Evolutionary conservation across 2,113 vertebrate species (phyloP), one percentile per base, ranked within the genome.

Genomic region (Leptocoma aspasia): DNA sequence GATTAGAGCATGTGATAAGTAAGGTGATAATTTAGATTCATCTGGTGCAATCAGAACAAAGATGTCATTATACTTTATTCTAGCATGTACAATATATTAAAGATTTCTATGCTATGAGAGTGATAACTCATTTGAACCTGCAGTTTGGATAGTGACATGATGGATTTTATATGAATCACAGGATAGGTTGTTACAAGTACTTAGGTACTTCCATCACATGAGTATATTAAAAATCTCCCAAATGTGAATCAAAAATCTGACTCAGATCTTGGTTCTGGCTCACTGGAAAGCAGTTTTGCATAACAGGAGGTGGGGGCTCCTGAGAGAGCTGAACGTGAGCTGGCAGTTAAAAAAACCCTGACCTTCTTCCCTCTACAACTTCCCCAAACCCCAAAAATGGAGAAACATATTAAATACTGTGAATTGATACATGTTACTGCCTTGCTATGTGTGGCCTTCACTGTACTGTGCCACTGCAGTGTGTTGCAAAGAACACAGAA

Each of bases 321-420:
- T 54, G 39, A 17, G n/a, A n/a, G n/a, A n/a, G n/a, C n/a, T 35
- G 35, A 47, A 52, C 19, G 7, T 15, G 21, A 75, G 21, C 22
- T 1, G 2, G 9, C 44, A 41, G 19, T 65, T 82, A 30, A 69
- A 75, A 81, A 64, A 28, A 0, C 1, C 7, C 15, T 65, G 35
- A 22, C 5, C 8, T 28, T 65, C 33, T 56, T 21, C 23, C 3
- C 2, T 10, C 14, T 7, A 5, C 10, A 35, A 59, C 10, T 52
- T 27, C 1, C 16, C 11, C 13, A 6, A 68, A 28, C 5, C 4
- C 11, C 12, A 0, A 11, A 52, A 81, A 47, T 28, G 10, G 41
- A 66, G 7, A 57, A 87, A 37, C 1, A 2, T 64, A 7, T 50
- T 50, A 30, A 39, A 45, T 45, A 15, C 33, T 90, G 35, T 66